Percentiles rank a stretch among this genome's conserved stretches.
These are phyloP conservation scores for Sceloporus tristichus DNA, from an alignment of 2,113 vertebrate genomes.

Conservation along the genomic window DNA sequence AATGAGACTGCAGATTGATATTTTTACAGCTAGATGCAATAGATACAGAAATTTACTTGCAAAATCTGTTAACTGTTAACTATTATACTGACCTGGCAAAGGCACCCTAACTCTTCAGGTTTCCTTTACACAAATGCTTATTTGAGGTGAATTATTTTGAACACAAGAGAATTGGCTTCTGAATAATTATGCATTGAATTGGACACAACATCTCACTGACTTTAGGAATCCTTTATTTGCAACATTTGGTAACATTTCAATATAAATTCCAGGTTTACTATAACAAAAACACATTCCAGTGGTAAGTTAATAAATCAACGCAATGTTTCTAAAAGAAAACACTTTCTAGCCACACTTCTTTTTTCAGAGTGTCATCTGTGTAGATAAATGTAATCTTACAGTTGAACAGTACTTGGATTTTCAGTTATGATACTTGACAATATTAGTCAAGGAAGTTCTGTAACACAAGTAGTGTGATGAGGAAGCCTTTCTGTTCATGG, in stretches of 20 bases:
- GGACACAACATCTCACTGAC: background rate
- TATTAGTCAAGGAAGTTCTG: background rate
- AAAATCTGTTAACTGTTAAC: background rate
- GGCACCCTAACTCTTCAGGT: no score
- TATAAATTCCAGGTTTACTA: background rate
- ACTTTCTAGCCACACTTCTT: background rate
- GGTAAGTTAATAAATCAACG: background rate
- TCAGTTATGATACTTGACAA: background rate
- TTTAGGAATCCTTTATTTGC: background rate
- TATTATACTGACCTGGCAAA: background rate
- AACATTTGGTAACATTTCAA: background rate
- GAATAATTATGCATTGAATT: background rate
- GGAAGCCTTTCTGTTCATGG: background rate
- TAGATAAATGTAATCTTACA: constrained; percentile 11
- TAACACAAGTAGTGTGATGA: background rate
- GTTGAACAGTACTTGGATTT: background rate
- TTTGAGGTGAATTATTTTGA: background rate
- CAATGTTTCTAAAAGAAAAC: background rate
- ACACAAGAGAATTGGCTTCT: constrained; percentile 2
- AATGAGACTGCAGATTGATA: background rate
- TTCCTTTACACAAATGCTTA: no score
- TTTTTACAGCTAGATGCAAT: background rate
- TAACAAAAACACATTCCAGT: background rate
- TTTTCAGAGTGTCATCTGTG: background rate
- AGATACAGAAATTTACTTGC: background rate